A percentile compares a stretch with the other conserved stretches of the same genome.
Conservation (phyloP, 2,113 vertebrate genomes). For the Serilophus lunatus region DNA sequence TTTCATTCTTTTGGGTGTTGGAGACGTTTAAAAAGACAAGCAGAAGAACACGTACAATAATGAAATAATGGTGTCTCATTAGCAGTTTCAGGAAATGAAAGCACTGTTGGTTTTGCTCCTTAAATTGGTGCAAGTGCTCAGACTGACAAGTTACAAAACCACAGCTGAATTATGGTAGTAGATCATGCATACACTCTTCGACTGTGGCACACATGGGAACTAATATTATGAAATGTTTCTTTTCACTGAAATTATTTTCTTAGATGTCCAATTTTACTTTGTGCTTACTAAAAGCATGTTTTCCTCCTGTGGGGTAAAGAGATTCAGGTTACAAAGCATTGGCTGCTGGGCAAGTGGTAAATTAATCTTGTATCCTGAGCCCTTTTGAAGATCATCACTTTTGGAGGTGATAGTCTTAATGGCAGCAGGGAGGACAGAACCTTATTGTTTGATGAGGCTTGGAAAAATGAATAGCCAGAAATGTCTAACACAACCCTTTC, state of each 20-base stretch:
- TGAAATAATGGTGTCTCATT: background rate
- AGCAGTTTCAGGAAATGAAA: background rate
- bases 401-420: background rate
- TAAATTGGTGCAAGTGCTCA: background rate
- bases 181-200: background rate
- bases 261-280: background rate
- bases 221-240: background rate
- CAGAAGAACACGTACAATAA: rapidly evolving
- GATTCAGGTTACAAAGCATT: background rate
- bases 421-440: background rate
- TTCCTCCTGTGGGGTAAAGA: background rate
- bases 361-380: background rate
- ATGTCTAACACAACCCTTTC: background rate
- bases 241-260: background rate
- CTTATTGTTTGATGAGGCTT: background rate
- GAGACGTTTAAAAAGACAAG: background rate
- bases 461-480: background rate
- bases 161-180: background rate
- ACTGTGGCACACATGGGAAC: background rate
- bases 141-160: background rate
- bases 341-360: background rate
- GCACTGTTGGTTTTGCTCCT: background rate
- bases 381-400: background rate
- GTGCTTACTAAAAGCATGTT: background rate
- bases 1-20: background rate